Conservation (phyloP, 2,888 invertebrate species). For the Adelognathus sp. region DNA sequence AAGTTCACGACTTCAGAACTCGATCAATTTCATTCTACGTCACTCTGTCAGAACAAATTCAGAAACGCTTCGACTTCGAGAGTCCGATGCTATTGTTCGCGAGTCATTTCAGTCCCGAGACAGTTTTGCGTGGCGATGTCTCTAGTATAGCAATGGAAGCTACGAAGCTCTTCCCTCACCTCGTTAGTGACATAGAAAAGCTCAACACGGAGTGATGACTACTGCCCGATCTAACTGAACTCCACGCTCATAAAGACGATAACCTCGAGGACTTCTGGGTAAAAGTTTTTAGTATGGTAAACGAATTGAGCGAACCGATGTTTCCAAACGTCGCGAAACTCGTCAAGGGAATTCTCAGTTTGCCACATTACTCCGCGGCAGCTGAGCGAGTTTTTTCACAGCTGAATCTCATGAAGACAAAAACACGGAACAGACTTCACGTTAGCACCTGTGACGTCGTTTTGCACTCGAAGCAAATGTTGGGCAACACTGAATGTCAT, state of each 20-base stretch:
- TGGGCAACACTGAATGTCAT: conserved; percentile 4
- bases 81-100: conserved; percentile 5
- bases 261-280: too few species aligned
- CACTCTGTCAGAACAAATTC: conserved; percentile 34
- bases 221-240: conserved; percentile 18
- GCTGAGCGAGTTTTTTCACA: conserved; percentile 43
- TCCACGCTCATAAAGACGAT: too few species aligned
- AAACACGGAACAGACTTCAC: conserved; percentile 34
- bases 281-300: too few species aligned
- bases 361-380: conserved; percentile 44
- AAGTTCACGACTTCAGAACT: conserved; percentile 35
- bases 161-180: conserved; percentile 21
- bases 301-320: too few species aligned
- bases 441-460: conserved; percentile 31
- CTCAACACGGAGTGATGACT: conserved; percentile 37
- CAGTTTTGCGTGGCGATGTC: conserved; percentile 11
- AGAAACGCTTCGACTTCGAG: conserved; percentile 28
- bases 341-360: conserved; percentile 26
- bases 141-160: conserved; percentile 24
- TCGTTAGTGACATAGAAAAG: conserved; percentile 22
- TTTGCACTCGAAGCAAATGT: conserved; percentile 36
- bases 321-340: conserved; percentile 36
- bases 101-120: conserved; percentile 30
- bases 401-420: conserved; percentile 40
- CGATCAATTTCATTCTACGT: conserved; percentile 28